Evolutionary conservation across 2,888 invertebrate genomes (phyloP), one percentile per base, ranked within the genome.

Genomic region (Epirrhoe alternata): DNA sequence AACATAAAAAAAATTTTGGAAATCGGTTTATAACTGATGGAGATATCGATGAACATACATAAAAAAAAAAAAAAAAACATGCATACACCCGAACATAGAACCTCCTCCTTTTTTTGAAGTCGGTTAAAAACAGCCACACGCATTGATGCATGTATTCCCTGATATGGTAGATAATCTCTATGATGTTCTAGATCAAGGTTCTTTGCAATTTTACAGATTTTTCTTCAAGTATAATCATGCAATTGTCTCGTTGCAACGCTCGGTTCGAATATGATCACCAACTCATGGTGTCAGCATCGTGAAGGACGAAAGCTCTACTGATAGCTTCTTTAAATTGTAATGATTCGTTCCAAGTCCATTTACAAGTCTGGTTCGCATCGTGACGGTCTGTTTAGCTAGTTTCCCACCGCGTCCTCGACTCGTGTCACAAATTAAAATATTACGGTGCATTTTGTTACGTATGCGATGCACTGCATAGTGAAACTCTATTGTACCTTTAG

Each of bases 391-490:
- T 68, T 73, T 75, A 74, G 76, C 71, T 75, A 64, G 76, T 75
- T 82, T 83, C 82, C 84, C 82, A 83, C 83, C 78, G 60, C 69
- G 70, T 71, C 66, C 66, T 66, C 64, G 73, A 70, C 80, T 85
- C 86, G 83, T 84, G 84, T 78, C 74, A 77, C 79, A 81, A 84
- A 88, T 88, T 88, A 88, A 86, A 88, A 87, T 86, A 89, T 87
- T 85, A 88, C 87, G 87, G 89, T 87, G 84, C 80, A 82, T 77
- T 66, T 73, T 73, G 81, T 81, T 86, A 83, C 79, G 86, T 85
- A 87, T 86, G 85, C 87, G 70, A 68, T 77, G 81, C 81, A 77
- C 71, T 80, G 78, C 78, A 75, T 75, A 75, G 76, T 76, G 73
- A 77, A 78, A 74, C 74, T 72, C 70, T 68, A 60, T 16, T 38